Evolutionary conservation across 2,888 invertebrate genomes (phyloP).

Genomic region (Molorchus minor): DNA sequence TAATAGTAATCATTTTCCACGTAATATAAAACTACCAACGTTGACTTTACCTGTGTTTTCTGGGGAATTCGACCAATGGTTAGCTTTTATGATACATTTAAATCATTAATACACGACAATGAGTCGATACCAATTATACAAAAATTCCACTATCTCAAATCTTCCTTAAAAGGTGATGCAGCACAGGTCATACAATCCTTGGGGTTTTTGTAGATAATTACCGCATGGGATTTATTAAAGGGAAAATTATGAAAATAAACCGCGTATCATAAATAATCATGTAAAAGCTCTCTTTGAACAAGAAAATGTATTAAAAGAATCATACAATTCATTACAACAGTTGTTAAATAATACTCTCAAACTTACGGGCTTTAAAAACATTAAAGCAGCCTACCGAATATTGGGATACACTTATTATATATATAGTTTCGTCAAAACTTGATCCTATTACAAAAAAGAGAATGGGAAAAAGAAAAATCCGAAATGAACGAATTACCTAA

Average conservation of each 20-base stretch:
- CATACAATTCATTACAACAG: not conserved
- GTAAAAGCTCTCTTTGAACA: not conserved
- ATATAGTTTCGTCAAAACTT: constrained; percentile 20
- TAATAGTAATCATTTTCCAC: too few relatives aligned
- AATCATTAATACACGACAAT: not conserved
- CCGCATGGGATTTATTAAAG: too few relatives aligned
- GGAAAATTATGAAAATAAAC: not conserved
- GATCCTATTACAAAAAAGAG: constrained; percentile 7
- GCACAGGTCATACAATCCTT: not conserved
- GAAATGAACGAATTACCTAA: not conserved
- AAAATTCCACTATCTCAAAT: not conserved
- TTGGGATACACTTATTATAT: constrained; percentile 22
- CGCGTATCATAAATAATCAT: not conserved
- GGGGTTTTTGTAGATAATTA: too few relatives aligned
- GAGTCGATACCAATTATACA: not conserved
- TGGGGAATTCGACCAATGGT: not conserved
- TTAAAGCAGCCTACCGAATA: constrained; percentile 12
- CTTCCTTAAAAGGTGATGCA: not conserved
- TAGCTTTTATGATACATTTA: not conserved
- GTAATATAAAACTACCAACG: not conserved
- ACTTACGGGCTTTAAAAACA: constrained; percentile 16
- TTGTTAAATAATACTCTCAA: constrained; percentile 12
- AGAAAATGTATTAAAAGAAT: not conserved
- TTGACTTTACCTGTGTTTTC: not conserved
- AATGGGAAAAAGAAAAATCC: constrained; percentile 11